Conservation (phyloP, 2,797 vertebrate species). For the Ispidina picta region DNA sequence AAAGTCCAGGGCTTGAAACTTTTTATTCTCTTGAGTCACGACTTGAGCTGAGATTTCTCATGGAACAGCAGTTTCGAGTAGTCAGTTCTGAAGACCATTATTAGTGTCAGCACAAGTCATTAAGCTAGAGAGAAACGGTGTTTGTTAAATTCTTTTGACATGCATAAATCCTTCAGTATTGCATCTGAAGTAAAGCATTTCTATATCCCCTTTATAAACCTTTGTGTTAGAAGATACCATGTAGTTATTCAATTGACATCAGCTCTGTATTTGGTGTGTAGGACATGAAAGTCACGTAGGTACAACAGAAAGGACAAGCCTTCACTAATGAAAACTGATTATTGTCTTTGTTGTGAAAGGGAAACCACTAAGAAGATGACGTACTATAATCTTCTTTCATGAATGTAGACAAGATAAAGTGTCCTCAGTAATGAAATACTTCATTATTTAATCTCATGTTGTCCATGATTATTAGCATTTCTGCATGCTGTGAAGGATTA, state of each 20-base stretch:
- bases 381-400: background rate
- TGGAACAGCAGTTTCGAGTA: background rate
- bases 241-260: background rate
- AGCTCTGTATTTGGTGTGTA: background rate
- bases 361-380: constrained; percentile 27
- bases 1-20: background rate
- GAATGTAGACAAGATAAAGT: constrained; percentile 28
- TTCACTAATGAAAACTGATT: background rate
- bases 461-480: background rate
- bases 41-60: background rate
- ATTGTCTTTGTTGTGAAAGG: constrained; percentile 7
- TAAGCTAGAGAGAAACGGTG: background rate
- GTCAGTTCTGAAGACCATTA: background rate
- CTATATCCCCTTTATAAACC: constrained; percentile 1
- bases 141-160: background rate
- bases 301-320: background rate
- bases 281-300: background rate
- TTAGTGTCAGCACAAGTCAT: background rate
- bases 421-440: background rate
- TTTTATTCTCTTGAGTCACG: background rate
- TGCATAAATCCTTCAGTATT: background rate
- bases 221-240: background rate
- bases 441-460: background rate
- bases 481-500: background rate
- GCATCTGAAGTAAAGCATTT: background rate